Evolutionary conservation across 2,888 invertebrate genomes (phyloP).

Genomic region (Ceriagrion tenellum): DNA sequence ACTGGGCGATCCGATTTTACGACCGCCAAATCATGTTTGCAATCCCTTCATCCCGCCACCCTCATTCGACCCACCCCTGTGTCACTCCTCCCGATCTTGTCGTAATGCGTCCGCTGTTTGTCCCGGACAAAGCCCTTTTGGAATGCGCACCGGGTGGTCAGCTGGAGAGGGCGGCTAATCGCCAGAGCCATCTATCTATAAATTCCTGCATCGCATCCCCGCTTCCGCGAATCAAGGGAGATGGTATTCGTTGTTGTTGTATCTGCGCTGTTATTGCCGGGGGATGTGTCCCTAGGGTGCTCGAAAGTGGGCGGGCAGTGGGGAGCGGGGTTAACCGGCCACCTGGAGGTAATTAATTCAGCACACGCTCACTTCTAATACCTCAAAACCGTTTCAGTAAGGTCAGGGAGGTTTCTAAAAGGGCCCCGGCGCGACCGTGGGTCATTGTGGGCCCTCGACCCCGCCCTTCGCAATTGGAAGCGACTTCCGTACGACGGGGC

Average conservation of each 20-base stretch:
- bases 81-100: not conserved
- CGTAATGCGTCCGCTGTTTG: not conserved
- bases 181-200: not conserved
- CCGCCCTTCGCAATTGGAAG: not conserved
- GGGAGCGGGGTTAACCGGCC: too few species aligned
- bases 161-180: not conserved
- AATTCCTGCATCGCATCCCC: conserved; percentile 18
- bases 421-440: not conserved
- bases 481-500: not conserved
- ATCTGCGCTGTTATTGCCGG: not conserved
- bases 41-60: not conserved
- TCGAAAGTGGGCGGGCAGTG: not conserved
- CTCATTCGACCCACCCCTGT: not conserved
- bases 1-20: not conserved
- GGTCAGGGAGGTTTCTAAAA: not conserved
- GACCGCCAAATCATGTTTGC: not conserved
- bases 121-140: not conserved
- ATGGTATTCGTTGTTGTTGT: not conserved
- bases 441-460: too few species aligned
- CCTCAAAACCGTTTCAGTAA: conserved; percentile 40
- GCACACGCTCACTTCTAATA: conserved; percentile 48
- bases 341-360: conserved; percentile 52
- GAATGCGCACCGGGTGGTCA: not conserved
- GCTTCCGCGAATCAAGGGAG: not conserved
- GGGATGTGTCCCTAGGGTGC: not conserved